phyloP scores from a whole-genome alignment of 2,888 invertebrate species.

The Macropis europaea region DNA sequence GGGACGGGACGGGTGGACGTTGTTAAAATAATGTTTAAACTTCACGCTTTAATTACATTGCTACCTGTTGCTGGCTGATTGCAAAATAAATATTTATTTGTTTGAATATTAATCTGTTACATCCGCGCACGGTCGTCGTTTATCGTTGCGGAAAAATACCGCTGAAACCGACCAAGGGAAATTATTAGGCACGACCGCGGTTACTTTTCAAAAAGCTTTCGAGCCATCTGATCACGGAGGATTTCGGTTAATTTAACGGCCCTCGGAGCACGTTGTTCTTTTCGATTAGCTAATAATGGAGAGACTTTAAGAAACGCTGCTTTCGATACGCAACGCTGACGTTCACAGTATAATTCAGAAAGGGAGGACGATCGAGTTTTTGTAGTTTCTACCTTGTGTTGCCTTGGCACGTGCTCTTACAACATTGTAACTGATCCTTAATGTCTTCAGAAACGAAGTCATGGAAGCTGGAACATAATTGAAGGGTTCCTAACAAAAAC shows the following conservation, averaged over 20 bases:
- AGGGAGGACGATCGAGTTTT: background rate
- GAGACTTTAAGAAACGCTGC: background rate
- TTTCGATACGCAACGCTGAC: background rate
- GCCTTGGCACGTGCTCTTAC: too few species aligned
- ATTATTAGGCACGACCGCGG: conserved; percentile 21
- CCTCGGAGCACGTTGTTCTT: background rate
- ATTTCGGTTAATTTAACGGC: background rate
- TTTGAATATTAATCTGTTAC: conserved; percentile 62
- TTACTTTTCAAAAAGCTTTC: conserved; percentile 5
- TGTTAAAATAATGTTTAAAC: conserved; percentile 67
- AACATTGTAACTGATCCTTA: too few species aligned
- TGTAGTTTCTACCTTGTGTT: background rate
- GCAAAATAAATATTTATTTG: conserved; percentile 67
- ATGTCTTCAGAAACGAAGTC: too few species aligned
- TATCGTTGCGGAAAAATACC: conserved; percentile 42
- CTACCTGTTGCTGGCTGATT: conserved; percentile 67
- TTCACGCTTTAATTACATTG: conserved; percentile 64
- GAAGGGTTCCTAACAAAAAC: too few species aligned
- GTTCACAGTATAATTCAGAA: background rate
- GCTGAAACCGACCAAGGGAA: conserved; percentile 22
- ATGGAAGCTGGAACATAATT: too few species aligned
- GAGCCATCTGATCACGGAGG: conserved; percentile 14
- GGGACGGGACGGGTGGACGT: conserved; percentile 50
- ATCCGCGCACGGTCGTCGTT: conserved; percentile 27
- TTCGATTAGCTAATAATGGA: conserved; percentile 3